Base-by-base conservation (phyloP, 2,797 vertebrate species). In the Mormyrus hasselquistii region DNA sequence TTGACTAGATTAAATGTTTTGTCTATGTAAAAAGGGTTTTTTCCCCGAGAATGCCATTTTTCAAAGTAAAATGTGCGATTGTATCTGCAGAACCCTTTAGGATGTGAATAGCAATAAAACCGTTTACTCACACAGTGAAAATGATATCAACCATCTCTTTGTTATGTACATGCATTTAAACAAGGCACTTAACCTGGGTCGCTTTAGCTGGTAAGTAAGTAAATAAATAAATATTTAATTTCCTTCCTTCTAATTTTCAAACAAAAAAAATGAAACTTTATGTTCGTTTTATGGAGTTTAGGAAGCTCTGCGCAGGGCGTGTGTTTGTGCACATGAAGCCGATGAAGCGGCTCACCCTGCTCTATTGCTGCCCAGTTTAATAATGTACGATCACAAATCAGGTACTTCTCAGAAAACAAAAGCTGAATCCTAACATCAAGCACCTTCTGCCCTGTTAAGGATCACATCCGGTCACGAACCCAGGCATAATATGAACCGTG, bases 1-100 rank as follows among this genome's bases (percentile, higher is more conserved):
- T 92, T 91, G 90, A 91, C 90, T 90, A 91, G 91, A 92, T 91
- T 92, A 89, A 89, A 87, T n/a, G 53, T 53, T 59, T 41, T n/a
- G 8, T 65, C 52, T 65, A 14, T 87, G n/a, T 57, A 14, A 87
- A 86, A 87, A 25, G 7, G 10, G 16, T 59, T 41, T 41, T 87
- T 29, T 50, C 2, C 53, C 19, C 2, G 53, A 87, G 19, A 34
- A 87, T 41, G 29, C 29, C 86, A 57, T 87, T 87, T 73, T 87
- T 87, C 53, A 55, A 86, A 38, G 38, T 86, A 4, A 59, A 16
- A 87, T 87, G 50, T 86, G 52, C 52, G 22, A 59, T 87, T 16
- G 8, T 57, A 87, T 52, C 52, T 52, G 49, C 49, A 47, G 22
- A 82, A 82, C 38, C 19, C 41, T 82, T 82, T 82, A 82, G 8